phyloP scores from a whole-genome alignment of 2,113 vertebrate species.

The Zosterops japonicus region DNA sequence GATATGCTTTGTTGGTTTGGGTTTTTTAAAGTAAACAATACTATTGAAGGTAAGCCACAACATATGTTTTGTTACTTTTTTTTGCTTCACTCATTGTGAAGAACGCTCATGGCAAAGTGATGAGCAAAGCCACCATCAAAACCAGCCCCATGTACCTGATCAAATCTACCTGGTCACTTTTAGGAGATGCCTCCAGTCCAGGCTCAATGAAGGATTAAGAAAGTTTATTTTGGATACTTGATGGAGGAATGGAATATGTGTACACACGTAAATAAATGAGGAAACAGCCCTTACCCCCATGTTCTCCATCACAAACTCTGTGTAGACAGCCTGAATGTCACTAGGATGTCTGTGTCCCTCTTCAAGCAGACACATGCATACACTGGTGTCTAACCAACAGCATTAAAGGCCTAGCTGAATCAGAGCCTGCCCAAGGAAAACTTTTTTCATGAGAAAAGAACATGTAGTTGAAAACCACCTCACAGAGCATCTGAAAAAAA shows the following conservation, averaged over 20 bases:
- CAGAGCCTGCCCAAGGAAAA: not conserved
- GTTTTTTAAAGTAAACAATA: not conserved
- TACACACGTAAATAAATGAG: rapidly evolving
- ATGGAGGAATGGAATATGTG: not conserved
- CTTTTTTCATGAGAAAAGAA: not conserved
- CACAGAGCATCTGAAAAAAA: not conserved
- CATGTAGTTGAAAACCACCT: not conserved
- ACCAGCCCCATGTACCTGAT: not conserved
- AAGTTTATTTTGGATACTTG: not conserved
- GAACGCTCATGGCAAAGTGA: not conserved
- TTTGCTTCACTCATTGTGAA: not conserved
- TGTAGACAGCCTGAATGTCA: not conserved
- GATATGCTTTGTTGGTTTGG: not conserved
- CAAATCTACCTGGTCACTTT: not conserved
- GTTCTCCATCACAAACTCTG: not conserved
- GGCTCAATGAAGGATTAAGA: not conserved
- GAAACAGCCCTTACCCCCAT: not conserved
- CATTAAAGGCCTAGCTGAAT: not conserved
- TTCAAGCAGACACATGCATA: not conserved
- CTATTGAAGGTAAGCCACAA: not conserved
- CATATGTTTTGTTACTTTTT: not conserved
- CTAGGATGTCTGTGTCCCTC: not conserved
- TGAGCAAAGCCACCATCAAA: not conserved
- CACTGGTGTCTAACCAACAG: not conserved
- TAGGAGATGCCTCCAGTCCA: not conserved